Evolutionary conservation across 2,113 vertebrate genomes (phyloP).

Genomic region (Pseudopipra pipra): DNA sequence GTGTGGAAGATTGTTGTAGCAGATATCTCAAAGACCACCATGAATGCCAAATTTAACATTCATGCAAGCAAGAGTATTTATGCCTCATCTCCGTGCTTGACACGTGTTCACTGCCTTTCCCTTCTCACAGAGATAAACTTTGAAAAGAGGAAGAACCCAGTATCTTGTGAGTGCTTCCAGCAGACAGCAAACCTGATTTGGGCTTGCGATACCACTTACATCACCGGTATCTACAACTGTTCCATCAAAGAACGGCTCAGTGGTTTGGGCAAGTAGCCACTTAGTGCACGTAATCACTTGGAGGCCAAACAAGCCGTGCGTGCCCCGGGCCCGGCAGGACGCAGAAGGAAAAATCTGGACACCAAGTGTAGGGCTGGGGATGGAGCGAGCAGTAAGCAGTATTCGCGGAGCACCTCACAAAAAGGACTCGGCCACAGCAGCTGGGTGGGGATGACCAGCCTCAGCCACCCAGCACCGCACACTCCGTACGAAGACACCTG

Average conservation of each 20-base stretch:
- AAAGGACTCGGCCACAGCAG: accelerated
- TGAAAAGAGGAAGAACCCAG: background rate
- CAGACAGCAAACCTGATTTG: background rate
- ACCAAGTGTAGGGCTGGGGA: background rate
- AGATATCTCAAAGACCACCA: background rate
- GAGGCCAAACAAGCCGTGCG: background rate
- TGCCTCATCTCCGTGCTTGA: background rate
- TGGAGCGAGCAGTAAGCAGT: background rate
- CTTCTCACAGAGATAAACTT: background rate
- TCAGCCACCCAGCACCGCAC: background rate
- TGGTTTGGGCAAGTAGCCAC: background rate
- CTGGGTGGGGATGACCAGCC: background rate
- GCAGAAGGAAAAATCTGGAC: background rate
- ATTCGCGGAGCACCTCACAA: background rate
- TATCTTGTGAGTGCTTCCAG: background rate
- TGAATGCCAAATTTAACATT: background rate
- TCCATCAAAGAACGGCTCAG: background rate
- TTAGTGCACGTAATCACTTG: background rate
- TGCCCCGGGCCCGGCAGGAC: background rate
- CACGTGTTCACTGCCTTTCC: background rate
- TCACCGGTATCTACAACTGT: background rate
- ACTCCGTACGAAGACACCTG: background rate
- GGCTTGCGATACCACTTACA: background rate
- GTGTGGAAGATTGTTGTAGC: background rate
- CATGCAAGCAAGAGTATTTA: background rate